Evolutionary conservation across 1,140 invertebrate species (phyloP).

Genomic region (Drosophila trapezifrons): DNA sequence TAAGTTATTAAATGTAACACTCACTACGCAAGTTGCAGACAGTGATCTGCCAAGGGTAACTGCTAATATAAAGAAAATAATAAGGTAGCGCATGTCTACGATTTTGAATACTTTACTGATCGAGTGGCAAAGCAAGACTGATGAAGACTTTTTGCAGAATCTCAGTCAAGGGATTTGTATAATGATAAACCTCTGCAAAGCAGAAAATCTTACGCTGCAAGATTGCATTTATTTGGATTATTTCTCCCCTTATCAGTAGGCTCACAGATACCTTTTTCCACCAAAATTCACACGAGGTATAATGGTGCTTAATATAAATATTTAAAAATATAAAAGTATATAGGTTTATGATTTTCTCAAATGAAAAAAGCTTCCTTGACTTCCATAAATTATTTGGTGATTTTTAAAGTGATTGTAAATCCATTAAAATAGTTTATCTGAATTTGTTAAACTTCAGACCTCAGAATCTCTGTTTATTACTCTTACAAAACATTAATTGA

Average conservation of each 20-base stretch:
- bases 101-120: not conserved
- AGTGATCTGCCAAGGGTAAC: not conserved
- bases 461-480: too few species aligned
- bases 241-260: not conserved
- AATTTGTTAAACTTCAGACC: too few species aligned
- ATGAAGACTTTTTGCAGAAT: not conserved
- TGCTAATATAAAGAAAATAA: not conserved
- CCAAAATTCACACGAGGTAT: not conserved
- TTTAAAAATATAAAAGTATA: too few species aligned
- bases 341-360: too few species aligned
- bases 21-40: conserved; percentile 6
- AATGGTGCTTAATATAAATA: too few species aligned
- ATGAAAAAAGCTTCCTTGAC: too few species aligned
- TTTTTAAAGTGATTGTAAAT: too few species aligned
- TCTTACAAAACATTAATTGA: too few species aligned
- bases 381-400: too few species aligned
- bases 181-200: not conserved
- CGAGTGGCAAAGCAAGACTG: conserved; percentile 1
- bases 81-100: not conserved
- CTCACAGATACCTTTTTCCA: not conserved
- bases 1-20: not conserved
- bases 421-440: too few species aligned
- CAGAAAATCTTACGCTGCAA: conserved; percentile 31
- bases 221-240: not conserved
- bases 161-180: not conserved